Evolutionary conservation across 2,797 vertebrate genomes (phyloP), one percentile per base, ranked within the genome.

Genomic region (Melanotaenia parkinsoni): DNA sequence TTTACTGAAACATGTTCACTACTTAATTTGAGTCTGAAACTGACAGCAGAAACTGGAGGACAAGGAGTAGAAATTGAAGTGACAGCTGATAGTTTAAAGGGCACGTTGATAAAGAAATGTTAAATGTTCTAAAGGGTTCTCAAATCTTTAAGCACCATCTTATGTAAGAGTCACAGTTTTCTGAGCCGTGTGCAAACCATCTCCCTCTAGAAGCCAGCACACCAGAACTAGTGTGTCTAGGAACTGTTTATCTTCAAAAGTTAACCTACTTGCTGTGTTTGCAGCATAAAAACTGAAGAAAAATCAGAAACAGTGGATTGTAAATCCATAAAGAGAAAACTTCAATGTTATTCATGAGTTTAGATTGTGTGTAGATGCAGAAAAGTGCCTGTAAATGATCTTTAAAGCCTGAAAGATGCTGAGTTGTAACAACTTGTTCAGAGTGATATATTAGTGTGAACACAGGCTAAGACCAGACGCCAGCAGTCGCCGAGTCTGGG

Each of bases 381-480:
- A 75, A 77, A 74, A 68, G 69, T 14, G 66, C 70, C 64, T 75
- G 59, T 30, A 65, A 80, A 81, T 72, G 38, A 59, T 38, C 47
- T 50, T 59, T 75, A 72, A 68, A 63, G 22, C 24, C 58, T 66
- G 63, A 72, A 72, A 80, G 72, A 79, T 62, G 80, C 79, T 79
- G 81, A 79, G 76, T 28, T 69, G 72, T 50, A 71, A 32, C 58
- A 51, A 18, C 79, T 60, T 56, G 62, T 58, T 80, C 28, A 63
- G 40, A 65, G 20, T 38, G 67, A 80, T 79, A 67, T 40, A 56
- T 81, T 60, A 62, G 63, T 63, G 3, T 18, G 76, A 67, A 56
- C 40, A 16, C 58, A 67, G 40, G 65, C 60, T 28, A 70, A 73
- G 72, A 86, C 63, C 45, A 74, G 76, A 56, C 14, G 70, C 51